phyloP scores from a whole-genome alignment of 2,113 vertebrate genomes.

The Tyto alba region DNA sequence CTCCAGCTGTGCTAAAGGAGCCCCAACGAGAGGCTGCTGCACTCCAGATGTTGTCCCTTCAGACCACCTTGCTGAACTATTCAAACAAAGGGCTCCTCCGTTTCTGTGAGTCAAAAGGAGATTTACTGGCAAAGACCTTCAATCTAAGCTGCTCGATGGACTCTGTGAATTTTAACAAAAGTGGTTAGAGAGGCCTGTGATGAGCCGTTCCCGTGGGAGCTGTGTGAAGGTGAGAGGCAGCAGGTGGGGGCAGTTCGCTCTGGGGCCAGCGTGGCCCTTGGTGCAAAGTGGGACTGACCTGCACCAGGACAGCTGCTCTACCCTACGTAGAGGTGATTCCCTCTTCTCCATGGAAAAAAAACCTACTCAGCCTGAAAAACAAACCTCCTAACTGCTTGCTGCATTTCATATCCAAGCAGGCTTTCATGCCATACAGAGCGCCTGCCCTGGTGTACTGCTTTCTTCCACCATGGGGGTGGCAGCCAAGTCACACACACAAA shows the following conservation, averaged over 20 bases:
- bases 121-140: background rate
- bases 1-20: background rate
- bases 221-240: background rate
- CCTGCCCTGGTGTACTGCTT: background rate
- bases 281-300: background rate
- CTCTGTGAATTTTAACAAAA: background rate
- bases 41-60: background rate
- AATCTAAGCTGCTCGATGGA: background rate
- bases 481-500: background rate
- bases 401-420: background rate
- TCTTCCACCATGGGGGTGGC: background rate
- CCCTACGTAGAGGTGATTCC: background rate
- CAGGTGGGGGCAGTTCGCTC: background rate
- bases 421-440: background rate
- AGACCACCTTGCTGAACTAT: background rate
- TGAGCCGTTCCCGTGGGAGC: background rate
- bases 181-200: background rate
- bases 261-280: background rate
- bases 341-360: rapidly evolving
- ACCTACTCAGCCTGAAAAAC: background rate
- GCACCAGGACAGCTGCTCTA: background rate
- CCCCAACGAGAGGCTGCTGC: background rate
- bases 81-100: background rate
- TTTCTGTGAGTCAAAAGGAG: background rate
- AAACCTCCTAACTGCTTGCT: background rate